Base-by-base conservation (phyloP, 2,888 invertebrate species). In the Electrophaes corylata region DNA sequence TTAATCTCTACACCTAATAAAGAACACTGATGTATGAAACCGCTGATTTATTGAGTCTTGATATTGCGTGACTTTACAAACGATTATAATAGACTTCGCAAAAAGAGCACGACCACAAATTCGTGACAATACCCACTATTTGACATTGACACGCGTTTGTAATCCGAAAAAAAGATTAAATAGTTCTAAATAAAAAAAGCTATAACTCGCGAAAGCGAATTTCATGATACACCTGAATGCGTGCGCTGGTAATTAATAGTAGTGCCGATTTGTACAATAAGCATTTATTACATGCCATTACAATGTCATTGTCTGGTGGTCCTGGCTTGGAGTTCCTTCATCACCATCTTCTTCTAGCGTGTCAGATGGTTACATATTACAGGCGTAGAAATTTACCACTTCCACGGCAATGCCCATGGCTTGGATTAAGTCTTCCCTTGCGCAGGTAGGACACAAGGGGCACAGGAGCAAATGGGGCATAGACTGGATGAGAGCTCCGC, bases 1-100 rank as follows among this genome's bases (percentile, higher is more conserved):
- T n/a, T n/a, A n/a, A 26, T 26, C 26, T 26, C 6, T 10, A 26
- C 35, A 12, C 5, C 2, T 12, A 10, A 48, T 41, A 20, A 57
- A 16, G 46, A 52, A 53, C 58, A 18, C 26, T 10, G 46, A 48
- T 14, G 50, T 39, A 49, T 54, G 1, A 48, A 33, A 45, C 55
- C 49, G 55, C 52, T 55, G 55, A 59, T 65, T 52, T 55, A 65
- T 56, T 50, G 33, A 53, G 47, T 53, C 37, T 46, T 4, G 11
- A 41, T 50, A 62, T 73, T 57, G 75, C 75, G 73, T 75, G 75
- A 67, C 58, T 31, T 48, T 50, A 55, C 44, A 60, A 47, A 61
- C 40, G 33, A 54, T 54, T 37, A 57, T 16, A 37, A 37, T 3
- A 3, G 12, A 14, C 26, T 35, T 43, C 14, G 49, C 46, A 54